Percentiles rank a stretch among this genome's conserved stretches.
phyloP scores from a whole-genome alignment of 2,888 invertebrate genomes.

The Strigamia maritima region DNA sequence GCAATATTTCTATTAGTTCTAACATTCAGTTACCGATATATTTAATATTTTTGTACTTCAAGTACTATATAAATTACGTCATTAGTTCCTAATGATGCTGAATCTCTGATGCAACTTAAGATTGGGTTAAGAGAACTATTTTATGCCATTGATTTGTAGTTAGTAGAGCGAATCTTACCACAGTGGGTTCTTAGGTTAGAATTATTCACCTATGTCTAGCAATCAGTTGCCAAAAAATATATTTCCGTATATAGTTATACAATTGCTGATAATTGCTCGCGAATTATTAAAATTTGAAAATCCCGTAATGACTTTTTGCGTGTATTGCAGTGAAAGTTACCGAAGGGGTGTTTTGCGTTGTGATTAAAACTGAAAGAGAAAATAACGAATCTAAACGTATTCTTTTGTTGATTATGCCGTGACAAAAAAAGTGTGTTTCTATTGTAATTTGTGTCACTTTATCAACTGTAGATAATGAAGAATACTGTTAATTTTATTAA shows the following conservation, averaged over 20 bases:
- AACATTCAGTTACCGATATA: no score
- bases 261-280: not conserved
- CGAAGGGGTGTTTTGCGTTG: not conserved
- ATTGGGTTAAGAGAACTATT: not conserved
- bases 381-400: not conserved
- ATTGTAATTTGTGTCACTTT: not conserved
- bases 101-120: not conserved
- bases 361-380: not conserved
- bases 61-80: not conserved
- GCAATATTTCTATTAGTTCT: no score
- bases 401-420: conserved; percentile 15
- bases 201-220: not conserved
- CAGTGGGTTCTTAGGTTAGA: not conserved
- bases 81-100: not conserved
- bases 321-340: not conserved
- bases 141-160: not conserved
- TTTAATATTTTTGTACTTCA: not conserved
- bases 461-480: not conserved
- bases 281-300: not conserved
- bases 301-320: not conserved
- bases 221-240: not conserved
- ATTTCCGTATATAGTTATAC: not conserved
- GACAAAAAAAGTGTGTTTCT: not conserved
- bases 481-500: not conserved
- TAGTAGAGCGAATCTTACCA: conserved; percentile 3